Evolutionary conservation across 2,113 vertebrate genomes (phyloP), one percentile per base, ranked within the genome.

Genomic region (Labeo rohita): DNA sequence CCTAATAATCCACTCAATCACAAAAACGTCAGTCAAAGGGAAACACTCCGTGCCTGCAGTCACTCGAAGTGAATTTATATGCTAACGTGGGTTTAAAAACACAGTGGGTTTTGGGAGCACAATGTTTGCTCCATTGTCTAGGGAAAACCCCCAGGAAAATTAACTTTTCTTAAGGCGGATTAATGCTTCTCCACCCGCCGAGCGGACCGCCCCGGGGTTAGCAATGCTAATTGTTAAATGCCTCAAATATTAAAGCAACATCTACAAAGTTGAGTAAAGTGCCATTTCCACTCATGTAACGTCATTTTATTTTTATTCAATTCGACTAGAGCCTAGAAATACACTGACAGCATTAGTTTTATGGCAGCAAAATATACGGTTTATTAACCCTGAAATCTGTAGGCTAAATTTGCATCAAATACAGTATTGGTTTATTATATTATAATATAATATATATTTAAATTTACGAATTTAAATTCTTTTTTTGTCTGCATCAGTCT

Each of bases 91-190:
- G 18, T 12, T 23, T 61, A 61, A 80, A 63, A 70, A 43, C 70
- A 83, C 73, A 85, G 61, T 76, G 78, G 73, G 73, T 74, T 81
- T 81, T 45, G 45, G 80, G 36, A 89, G 59, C 68, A 68, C 88
- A 56, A 49, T 80, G 84, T 89, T 89, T 87, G 50, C 66, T 52
- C 52, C 66, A 86, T 91, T 92, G 90, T 90, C 83, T 76, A 18
- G 21, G 75, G 59, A 77, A 63, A 86, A 88, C 74, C 50, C 86
- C 43, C 84, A n/a, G 56, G 78, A 86, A 86, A 89, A 86, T 74
- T 61, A 86, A 85, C 34, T 82, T 89, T 84, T 85, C 34, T 90
- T 88, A 84, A 87, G 70, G 68, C 56, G 88, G 85, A 90, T 92
- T 89, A 88, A 87, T 85, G 76, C 72, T 50, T 77, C 80, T 83